Percentiles rank a stretch among this genome's conserved stretches.
Conservation (phyloP, 2,888 invertebrate species). For the Choreutis nemorana region DNA sequence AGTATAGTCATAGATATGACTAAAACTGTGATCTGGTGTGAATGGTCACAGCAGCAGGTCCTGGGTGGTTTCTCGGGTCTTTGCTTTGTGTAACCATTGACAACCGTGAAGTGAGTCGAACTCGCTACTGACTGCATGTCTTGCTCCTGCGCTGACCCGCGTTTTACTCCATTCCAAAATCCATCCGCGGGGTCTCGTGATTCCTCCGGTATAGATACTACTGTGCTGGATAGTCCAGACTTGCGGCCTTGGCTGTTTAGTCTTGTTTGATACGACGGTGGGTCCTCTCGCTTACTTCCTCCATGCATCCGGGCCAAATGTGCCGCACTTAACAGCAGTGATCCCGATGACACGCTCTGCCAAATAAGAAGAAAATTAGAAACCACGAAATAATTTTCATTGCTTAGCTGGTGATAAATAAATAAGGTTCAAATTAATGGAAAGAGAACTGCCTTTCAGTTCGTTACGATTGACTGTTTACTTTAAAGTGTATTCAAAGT, state of each 20-base stretch:
- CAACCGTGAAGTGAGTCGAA: slow-evolving; percentile 87
- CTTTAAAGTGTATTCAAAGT: too few species aligned
- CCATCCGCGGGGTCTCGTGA: slow-evolving; percentile 38
- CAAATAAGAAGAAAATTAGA: too few species aligned
- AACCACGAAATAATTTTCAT: too few species aligned
- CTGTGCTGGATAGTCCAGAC: slow-evolving; percentile 29
- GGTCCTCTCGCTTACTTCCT: slow-evolving; percentile 36
- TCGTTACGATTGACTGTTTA: too few species aligned
- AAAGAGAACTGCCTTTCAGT: too few species aligned
- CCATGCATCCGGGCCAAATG: slow-evolving; percentile 71
- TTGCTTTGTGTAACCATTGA: slow-evolving; percentile 76
- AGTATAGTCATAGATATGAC: slow-evolving; percentile 84
- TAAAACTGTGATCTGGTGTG: slow-evolving; percentile 82
- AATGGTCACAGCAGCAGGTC: slow-evolving; percentile 76
- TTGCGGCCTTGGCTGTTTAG: slow-evolving; percentile 39
- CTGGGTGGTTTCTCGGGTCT: slow-evolving; percentile 68
- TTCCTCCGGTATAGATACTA: slow-evolving; percentile 52
- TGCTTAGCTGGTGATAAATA: too few species aligned
- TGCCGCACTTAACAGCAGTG: slow-evolving; percentile 79
- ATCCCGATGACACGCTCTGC: slow-evolving; percentile 86
- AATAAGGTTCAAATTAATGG: too few species aligned
- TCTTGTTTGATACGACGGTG: slow-evolving; percentile 38
- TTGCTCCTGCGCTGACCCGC: slow-evolving; percentile 51
- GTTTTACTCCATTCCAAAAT: slow-evolving; percentile 56
- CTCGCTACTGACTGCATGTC: slow-evolving; percentile 82